phyloP scores from a whole-genome alignment of 2,797 vertebrate genomes.

The Anas capensis region DNA sequence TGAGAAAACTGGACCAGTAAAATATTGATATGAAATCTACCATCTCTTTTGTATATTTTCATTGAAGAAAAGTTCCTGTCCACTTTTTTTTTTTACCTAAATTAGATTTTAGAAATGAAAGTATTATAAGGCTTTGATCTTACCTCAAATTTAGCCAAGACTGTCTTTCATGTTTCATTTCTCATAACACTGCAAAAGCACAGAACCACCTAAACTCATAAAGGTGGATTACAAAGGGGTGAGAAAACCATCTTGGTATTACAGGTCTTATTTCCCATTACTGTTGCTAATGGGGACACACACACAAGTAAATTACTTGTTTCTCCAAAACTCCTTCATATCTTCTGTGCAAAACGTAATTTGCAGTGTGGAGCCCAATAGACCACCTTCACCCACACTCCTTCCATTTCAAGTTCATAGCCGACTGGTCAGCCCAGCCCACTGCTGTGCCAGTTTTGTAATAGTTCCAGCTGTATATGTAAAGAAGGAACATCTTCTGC shows the following conservation, averaged over 20 bases:
- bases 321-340: neutral
- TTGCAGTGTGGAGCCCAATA: neutral
- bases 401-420: neutral
- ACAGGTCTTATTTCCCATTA: neutral
- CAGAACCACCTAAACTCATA: neutral
- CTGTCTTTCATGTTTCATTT: slow-evolving; percentile 16
- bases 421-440: neutral
- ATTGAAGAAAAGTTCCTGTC: neutral
- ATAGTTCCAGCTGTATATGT: neutral
- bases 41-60: neutral
- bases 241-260: neutral
- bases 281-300: neutral
- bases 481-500: neutral
- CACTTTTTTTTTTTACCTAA: neutral
- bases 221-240: neutral
- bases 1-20: neutral
- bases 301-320: neutral
- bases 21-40: too few relatives aligned
- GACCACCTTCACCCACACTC: too few relatives aligned
- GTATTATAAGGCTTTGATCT: slow-evolving; percentile 1
- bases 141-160: neutral
- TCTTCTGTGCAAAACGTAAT: neutral
- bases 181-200: neutral
- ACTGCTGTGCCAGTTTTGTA: too few relatives aligned
- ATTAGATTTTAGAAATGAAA: neutral